Conservation (phyloP, 2,113 vertebrate genomes). For the Carassius carassius region DNA sequence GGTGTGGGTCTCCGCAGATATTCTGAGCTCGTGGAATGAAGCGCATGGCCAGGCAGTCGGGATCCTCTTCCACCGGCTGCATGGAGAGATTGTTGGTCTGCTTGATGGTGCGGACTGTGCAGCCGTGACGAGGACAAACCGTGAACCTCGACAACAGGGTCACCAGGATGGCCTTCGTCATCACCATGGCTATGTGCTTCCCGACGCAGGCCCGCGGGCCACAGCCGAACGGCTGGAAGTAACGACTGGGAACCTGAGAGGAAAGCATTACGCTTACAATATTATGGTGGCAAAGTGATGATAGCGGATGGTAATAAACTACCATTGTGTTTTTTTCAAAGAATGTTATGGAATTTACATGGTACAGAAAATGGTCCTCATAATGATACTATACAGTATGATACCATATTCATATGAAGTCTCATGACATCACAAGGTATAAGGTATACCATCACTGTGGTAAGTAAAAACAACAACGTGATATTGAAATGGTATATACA, state of each 20-base stretch:
- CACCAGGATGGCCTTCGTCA: constrained; percentile 93
- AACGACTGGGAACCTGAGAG: constrained; percentile 87
- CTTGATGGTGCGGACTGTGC: constrained; percentile 79
- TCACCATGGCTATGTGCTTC: constrained; percentile 94
- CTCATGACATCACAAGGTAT: background rate
- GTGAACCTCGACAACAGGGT: constrained; percentile 84
- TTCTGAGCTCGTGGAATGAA: constrained; percentile 75
- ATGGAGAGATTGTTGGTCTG: constrained; percentile 86
- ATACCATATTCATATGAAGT: background rate
- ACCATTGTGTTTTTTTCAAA: background rate
- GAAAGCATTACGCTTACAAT: background rate
- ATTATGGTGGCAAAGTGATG: background rate
- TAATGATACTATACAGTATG: too few relatives aligned
- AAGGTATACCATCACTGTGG: background rate
- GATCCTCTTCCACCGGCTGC: constrained; percentile 82
- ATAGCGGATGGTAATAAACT: background rate
- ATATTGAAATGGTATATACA: too few relatives aligned
- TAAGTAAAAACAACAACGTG: background rate
- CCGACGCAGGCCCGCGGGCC: constrained; percentile 92
- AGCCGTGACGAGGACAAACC: constrained; percentile 77
- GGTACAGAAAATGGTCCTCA: background rate
- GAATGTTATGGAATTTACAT: background rate
- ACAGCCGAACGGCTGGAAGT: constrained; percentile 93
- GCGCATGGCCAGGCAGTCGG: constrained; percentile 79
- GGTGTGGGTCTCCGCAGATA: background rate